Base-by-base conservation (phyloP, 2,888 invertebrate species). In the Apodemia duryi region DNA sequence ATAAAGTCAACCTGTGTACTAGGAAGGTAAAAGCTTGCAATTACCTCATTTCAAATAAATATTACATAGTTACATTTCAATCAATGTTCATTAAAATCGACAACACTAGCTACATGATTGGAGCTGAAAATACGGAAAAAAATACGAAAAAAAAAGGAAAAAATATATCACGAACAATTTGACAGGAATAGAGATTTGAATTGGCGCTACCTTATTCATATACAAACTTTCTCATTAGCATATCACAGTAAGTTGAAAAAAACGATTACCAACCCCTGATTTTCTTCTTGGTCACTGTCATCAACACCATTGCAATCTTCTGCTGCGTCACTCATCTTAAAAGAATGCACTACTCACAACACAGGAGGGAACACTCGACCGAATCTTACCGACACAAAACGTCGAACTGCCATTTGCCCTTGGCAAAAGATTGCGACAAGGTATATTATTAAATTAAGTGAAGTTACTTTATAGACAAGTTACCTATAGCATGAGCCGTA, bases 361-460 rank as follows among this genome's bases (percentile, higher is more conserved):
- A 71, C 74, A 74, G 69, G 72, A 74, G 73, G 69, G 73, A 74
- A 74, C 77, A 79, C 75, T 77, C 83, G 80, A 79, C 81, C 85
- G 79, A 77, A 75, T 79, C 79, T 72, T 79, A 73, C 72, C 81
- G 77, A 79, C 75, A 76, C 77, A 77, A 79, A 79, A 80, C 75
- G 79, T 80, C 77, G 80, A 78, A 91, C 89, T 91, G 85, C 73
- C 83, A 83, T 79, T 77, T 81, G 88, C 87, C 91, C 91, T 91
- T 91, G 91, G 86, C 82, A 82, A 84, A 82, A 88, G 88, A 90
- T 90, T 85, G 86, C 84, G 84, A 86, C 85, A 83, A 82, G 81
- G 81, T 82, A 81, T 84, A 83, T 91, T 91, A 91, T 91, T 91
- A 91, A 90, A 91, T 91, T 91, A 91, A 89, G 82, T 83, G 82